A percentile compares a stretch with the other conserved stretches of the same genome.
phyloP scores from a whole-genome alignment of 1,140 invertebrate species.

The Chironomus tepperi region DNA sequence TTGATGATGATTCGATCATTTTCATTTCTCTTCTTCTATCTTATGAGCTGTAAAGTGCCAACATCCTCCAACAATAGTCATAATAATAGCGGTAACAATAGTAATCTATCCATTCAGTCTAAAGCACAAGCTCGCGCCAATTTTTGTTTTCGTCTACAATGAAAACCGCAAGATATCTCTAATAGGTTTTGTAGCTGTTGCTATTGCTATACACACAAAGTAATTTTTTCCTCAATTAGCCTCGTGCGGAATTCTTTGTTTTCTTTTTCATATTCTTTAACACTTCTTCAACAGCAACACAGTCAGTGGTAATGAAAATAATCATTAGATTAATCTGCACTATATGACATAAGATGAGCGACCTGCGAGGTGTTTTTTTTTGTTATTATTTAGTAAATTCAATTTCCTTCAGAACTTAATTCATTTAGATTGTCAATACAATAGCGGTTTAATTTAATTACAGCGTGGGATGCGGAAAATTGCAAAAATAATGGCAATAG shows the following conservation, averaged over 20 bases:
- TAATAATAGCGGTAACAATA: background rate
- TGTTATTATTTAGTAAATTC: background rate
- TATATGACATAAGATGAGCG: too few species aligned
- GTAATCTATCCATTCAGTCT: background rate
- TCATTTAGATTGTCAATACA: background rate
- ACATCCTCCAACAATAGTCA: slow-evolving; percentile 12
- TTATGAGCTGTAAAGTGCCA: background rate
- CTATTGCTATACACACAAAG: background rate
- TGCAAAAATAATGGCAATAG: background rate
- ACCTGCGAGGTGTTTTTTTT: too few species aligned
- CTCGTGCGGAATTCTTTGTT: background rate
- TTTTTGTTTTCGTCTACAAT: background rate
- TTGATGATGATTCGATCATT: background rate
- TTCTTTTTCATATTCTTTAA: slow-evolving; percentile 8
- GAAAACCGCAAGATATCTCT: slow-evolving; percentile 6
- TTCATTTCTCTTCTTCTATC: background rate
- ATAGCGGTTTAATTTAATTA: background rate
- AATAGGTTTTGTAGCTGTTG: background rate
- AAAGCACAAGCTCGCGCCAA: background rate
- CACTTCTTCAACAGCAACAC: background rate
- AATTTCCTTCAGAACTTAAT: background rate
- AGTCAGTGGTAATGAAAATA: too few species aligned
- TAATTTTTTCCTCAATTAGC: background rate
- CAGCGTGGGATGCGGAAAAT: background rate
- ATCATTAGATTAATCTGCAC: too few species aligned